Evolutionary conservation across 2,113 vertebrate species (phyloP), one percentile per base, ranked within the genome.

Genomic region (Lophius piscatorius): DNA sequence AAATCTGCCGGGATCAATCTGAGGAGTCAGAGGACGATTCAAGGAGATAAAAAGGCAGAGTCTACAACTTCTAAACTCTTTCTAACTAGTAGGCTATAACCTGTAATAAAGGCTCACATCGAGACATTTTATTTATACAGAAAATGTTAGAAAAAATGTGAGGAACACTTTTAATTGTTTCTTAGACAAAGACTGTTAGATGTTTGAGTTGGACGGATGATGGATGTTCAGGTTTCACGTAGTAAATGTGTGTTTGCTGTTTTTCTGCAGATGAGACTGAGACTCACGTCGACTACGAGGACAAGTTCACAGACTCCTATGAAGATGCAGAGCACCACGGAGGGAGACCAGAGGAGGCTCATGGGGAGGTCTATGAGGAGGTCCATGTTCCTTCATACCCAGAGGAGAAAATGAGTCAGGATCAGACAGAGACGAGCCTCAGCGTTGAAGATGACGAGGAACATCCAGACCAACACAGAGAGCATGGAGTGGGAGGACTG

Each of bases 241-340:
- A 34, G 14, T 20, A 13, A 24, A 21, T 20, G 2, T 69, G 20
- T 74, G 3, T 5, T 45, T 9, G 40, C 45, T 57, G 13, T 69
- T n/a, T 76, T 48, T 45, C 34, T 38, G 29, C 87, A 98, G 96
- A 93, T 88, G 89, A 92, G 58, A 80, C 92, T 0, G 92, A 95
- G 66, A 73, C 87, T 16, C 94, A 94, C 9, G 76, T 95, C 35
- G 95, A 98, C 85, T 98, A 97, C n/a, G 95, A 98, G 74, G 96
- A 97, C 59, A 93, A 93, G 70, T 95, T 96, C 45, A 88, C 93
- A 0, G 93, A 95, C 36, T 92, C 92, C 45, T 90, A 84, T 1
- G 46, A 63, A 24, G 84, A 89, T 4, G 59, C n/a, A 14, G 82
- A 87, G 45, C 87, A 61, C 22, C 74, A 79, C 20, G 49, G 13